phyloP scores from a whole-genome alignment of 2,797 vertebrate species.

The Ptychobarbus kaznakovi region DNA sequence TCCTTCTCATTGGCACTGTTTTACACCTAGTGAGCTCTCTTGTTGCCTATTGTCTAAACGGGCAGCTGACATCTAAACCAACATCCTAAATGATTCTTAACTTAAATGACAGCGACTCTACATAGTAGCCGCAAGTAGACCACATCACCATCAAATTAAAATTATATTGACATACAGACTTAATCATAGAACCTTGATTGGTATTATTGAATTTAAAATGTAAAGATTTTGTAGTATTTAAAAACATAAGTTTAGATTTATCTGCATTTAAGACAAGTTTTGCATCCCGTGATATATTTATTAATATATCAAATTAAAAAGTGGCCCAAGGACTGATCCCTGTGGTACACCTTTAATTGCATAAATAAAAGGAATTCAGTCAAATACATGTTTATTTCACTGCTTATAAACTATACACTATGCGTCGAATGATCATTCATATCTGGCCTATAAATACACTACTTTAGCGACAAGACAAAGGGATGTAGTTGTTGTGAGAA shows the following conservation, averaged over 20 bases:
- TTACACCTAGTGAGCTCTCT: background rate
- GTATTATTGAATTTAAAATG: too few relatives aligned
- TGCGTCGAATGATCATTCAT: too few relatives aligned
- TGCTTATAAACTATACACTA: too few relatives aligned
- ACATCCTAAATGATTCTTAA: background rate
- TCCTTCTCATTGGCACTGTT: constrained; percentile 18
- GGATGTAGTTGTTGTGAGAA: too few relatives aligned
- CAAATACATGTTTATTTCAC: too few relatives aligned
- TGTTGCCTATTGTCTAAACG: constrained; percentile 12
- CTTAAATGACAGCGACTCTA: background rate
- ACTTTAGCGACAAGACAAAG: too few relatives aligned
- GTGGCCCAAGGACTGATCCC: background rate
- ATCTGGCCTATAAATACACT: too few relatives aligned
- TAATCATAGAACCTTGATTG: too few relatives aligned
- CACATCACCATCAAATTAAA: too few relatives aligned
- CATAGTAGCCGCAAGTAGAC: background rate
- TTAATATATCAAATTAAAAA: background rate
- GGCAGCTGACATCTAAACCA: background rate
- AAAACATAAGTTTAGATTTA: background rate
- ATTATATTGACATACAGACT: too few relatives aligned
- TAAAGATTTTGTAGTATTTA: too few relatives aligned
- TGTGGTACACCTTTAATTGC: background rate
- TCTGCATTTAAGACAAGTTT: too few relatives aligned
- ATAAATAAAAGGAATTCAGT: background rate
- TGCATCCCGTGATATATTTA: background rate